Base-by-base conservation (phyloP, 2,888 invertebrate species). In the Drosophila infuscata region DNA sequence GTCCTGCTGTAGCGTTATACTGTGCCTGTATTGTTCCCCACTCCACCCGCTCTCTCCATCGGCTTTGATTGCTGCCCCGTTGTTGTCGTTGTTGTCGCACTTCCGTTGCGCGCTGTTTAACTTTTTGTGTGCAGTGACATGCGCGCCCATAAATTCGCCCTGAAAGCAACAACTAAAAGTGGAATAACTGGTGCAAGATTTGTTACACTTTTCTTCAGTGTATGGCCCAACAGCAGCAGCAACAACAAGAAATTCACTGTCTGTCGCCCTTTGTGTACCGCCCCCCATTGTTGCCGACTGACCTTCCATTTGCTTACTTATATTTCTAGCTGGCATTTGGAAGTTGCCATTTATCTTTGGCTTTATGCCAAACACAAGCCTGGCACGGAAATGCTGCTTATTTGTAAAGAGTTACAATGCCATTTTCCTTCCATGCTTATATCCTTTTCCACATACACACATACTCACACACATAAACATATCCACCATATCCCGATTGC, bases 81-180 rank as follows among this genome's bases (percentile, higher is more conserved):
- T 9, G 5, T n/a, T 32, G 38, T 46, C 32, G 76, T 70, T 67
- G 75, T 72, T 81, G 86, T 74, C 86, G 88, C 81, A 89, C 88
- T 89, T 87, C 88, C 90, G 88, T 88, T 81, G 83, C 77, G 90
- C 86, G 67, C 90, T 87, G 90, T 89, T 87, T 89, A 88, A 85
- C 90, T 89, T 89, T 87, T 89, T 85, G 83, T 83, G 88, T 89
- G 88, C 88, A 84, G 79, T 81, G 85, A 82, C 86, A 89, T 86
- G 86, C 76, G 84, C 89, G 80, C 71, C 75, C 85, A 89, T 89
- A 85, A 89, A 85, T 85, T 84, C 84, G 79, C 71, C 83, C 70
- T 59, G 66, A 65, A 52, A 72, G 69, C 69, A 80, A 79, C 75
- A 76, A 76, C 76, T 54, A 68, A 67, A 70, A 70, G 62, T 67